Evolutionary conservation across 1,140 invertebrate genomes (phyloP).

Genomic region (Drosophila asahinai): DNA sequence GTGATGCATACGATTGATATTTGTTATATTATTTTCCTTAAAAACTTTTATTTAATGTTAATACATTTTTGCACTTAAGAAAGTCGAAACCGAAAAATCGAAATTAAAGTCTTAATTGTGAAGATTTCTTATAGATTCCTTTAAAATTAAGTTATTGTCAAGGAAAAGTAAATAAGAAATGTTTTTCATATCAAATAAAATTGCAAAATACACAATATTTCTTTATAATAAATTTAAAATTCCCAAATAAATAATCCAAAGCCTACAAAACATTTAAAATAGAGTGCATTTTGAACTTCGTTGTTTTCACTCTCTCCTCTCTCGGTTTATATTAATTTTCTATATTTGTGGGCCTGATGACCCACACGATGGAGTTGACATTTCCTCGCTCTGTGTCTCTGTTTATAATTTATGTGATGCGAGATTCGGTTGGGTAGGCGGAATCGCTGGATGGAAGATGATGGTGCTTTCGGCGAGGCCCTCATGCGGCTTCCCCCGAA

Average conservation of each 20-base stretch:
- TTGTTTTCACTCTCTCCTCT: neutral
- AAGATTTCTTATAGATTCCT: too few species aligned
- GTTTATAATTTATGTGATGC: slow-evolving; percentile 59
- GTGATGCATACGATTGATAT: neutral
- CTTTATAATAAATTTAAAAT: too few species aligned
- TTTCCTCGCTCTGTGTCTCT: slow-evolving; percentile 36
- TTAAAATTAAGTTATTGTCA: too few species aligned
- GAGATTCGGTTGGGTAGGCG: slow-evolving; percentile 46
- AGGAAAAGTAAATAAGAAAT: too few species aligned
- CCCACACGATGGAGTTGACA: slow-evolving; percentile 63
- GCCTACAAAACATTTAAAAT: neutral
- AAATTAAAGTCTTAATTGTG: too few species aligned
- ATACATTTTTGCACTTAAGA: neutral
- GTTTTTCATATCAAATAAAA: too few species aligned
- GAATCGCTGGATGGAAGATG: slow-evolving; percentile 6
- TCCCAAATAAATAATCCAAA: too few species aligned
- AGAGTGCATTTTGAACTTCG: slow-evolving; percentile 27
- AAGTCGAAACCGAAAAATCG: too few species aligned
- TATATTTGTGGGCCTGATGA: slow-evolving; percentile 63
- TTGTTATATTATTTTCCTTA: too few species aligned
- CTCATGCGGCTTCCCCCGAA: slow-evolving; percentile 59
- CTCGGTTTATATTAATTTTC: slow-evolving; percentile 23
- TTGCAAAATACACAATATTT: neutral
- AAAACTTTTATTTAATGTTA: neutral
- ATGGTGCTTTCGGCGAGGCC: slow-evolving; percentile 24